These are phyloP conservation scores for Takifugu rubripes DNA, from an alignment of 2,797 vertebrate genomes.

Conservation along the genomic window DNA sequence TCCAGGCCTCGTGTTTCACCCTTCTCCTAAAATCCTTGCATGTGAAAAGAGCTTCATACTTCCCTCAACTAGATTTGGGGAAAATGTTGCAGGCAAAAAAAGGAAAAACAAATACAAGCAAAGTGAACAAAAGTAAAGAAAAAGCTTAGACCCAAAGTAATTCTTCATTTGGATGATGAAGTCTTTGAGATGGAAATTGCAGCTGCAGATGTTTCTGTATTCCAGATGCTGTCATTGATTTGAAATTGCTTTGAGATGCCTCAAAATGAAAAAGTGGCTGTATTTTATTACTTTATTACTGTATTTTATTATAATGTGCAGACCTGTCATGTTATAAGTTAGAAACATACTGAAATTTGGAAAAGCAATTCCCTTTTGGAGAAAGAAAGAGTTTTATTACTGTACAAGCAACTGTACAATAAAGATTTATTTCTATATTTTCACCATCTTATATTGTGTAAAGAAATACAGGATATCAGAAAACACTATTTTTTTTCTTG, in stretches of 20 bases:
- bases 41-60: slow-evolving; percentile 47
- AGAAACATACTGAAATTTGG: too few species aligned
- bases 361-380: too few species aligned
- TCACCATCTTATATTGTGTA: background rate
- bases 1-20: slow-evolving; percentile 67
- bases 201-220: slow-evolving; percentile 60
- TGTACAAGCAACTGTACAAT: too few species aligned
- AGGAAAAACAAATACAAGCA: too few species aligned
- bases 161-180: slow-evolving; percentile 40
- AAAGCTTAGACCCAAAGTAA: slow-evolving; percentile 39
- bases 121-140: slow-evolving; percentile 25
- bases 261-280: slow-evolving; percentile 38
- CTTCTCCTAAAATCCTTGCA: slow-evolving; percentile 40
- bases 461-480: background rate
- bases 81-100: background rate
- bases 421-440: too few species aligned
- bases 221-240: slow-evolving; percentile 46
- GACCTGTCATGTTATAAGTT: slow-evolving; percentile 6
- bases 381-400: too few species aligned
- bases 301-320: slow-evolving; percentile 40
- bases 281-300: slow-evolving; percentile 38
- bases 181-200: slow-evolving; percentile 54
- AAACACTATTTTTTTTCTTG: background rate
- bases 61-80: slow-evolving; percentile 27
- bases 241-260: slow-evolving; percentile 53